Base-by-base conservation (phyloP, 2,797 vertebrate genomes). In the Neosilurus hyrtlii region DNA sequence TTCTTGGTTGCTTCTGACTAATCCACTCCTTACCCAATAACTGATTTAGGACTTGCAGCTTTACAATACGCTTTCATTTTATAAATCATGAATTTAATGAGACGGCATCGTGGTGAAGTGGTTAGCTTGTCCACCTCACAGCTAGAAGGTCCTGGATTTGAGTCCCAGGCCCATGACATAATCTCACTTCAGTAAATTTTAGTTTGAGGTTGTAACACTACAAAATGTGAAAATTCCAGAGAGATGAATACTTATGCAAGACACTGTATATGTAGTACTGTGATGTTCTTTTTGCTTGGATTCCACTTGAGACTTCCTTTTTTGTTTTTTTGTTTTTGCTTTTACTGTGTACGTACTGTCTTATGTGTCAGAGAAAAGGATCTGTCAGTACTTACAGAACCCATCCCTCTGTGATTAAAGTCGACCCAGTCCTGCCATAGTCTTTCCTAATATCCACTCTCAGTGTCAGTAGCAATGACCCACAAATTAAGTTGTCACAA, bases 401-500 rank as follows among this genome's bases (percentile, higher is more conserved):
- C 52, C 62, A 74, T 83, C 30, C 59, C 66, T 54, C 77, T 56
- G 78, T 83, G 62, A 84, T 84, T 63, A 75, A 68, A 62, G 35
- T 67, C 35, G 68, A 80, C 68, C 83, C 37, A 49, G 35, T 35
- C 77, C 68, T 83, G 52, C 20, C 14, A n/a, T 10, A 68, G 49
- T 43, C 56, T 49, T 35, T 54, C 51, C 52, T 67, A 62, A 70
- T 70, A 84, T 68, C 16, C 16, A 15, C 54, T 70, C 37, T 51
- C 26, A 62, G 56, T 73, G n/a, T 76, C 71, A 81, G 20, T 68
- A 81, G 83, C 74, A 77, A 76, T 77, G 66, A 54, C 72, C 52
- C 52, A 43, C 51, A 37, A 86, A 81, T 61, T 37, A 83, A 79
- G 57, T 56, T 68, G 78, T 83, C 81, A 81, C 67, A 78, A 81